These are phyloP conservation scores for Gymnorhina tibicen DNA, from an alignment of 2,113 vertebrate species.

Conservation along the genomic window DNA sequence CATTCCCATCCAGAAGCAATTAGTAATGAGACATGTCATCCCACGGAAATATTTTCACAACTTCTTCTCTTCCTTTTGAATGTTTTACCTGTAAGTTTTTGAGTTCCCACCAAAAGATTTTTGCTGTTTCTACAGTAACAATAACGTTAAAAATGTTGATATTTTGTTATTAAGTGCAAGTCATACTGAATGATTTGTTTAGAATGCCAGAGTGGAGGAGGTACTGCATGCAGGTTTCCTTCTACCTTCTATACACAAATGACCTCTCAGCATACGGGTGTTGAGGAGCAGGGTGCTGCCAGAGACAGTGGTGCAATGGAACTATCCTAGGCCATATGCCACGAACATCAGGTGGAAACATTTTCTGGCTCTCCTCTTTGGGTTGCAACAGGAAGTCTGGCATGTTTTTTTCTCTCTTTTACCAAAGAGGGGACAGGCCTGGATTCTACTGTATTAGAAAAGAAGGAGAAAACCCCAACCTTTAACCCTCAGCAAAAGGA, in stretches of 20 bases:
- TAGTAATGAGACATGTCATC: neutral
- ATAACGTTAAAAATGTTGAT: neutral
- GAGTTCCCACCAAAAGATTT: neutral
- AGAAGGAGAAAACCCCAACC: accelerated
- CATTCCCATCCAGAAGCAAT: neutral
- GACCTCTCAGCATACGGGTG: neutral
- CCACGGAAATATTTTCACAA: neutral
- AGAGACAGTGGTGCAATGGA: neutral
- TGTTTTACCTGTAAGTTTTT: neutral
- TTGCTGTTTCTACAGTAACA: neutral
- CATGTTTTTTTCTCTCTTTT: neutral
- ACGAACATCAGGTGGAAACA: neutral
- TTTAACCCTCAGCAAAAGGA: neutral
- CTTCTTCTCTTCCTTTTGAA: neutral
- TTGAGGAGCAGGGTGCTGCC: neutral
- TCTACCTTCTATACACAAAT: neutral
- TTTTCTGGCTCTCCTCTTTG: neutral
- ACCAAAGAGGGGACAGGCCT: neutral
- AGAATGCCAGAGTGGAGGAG: neutral
- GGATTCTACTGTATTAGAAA: neutral
- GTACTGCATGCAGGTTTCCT: neutral
- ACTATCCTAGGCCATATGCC: neutral
- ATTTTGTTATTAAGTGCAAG: neutral
- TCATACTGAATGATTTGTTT: neutral
- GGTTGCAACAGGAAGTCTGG: neutral